These are phyloP conservation scores for Agapornis canus DNA, from an alignment of 2,797 vertebrate species.

Conservation along the genomic window DNA sequence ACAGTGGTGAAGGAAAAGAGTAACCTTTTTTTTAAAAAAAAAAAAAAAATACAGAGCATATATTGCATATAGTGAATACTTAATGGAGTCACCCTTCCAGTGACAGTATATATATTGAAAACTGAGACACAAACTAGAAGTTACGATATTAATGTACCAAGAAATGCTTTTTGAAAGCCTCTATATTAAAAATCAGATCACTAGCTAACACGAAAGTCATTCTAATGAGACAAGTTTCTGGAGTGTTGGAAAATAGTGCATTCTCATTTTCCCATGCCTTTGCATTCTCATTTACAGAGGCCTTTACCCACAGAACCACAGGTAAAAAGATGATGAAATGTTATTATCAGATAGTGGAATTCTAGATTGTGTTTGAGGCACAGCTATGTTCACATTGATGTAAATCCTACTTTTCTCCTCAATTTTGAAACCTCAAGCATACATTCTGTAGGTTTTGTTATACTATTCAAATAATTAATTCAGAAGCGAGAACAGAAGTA, in stretches of 20 bases:
- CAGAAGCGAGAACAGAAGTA: not conserved
- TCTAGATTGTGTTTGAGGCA: not conserved
- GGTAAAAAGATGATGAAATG: not conserved
- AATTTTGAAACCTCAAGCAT: slow-evolving; percentile 12
- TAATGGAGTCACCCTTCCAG: not conserved
- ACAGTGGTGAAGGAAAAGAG: not conserved
- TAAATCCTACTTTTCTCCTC: slow-evolving; percentile 4
- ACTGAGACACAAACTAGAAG: not conserved
- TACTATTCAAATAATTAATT: slow-evolving; percentile 24
- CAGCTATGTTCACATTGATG: not conserved
- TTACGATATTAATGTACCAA: not conserved
- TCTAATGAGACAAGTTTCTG: not conserved
- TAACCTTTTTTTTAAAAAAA: not conserved
- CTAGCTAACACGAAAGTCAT: not conserved
- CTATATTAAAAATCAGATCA: not conserved
- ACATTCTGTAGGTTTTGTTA: slow-evolving; percentile 7
- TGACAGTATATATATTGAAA: not conserved
- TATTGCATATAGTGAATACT: not conserved
- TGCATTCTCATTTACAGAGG: not conserved
- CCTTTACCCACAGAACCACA: not conserved
- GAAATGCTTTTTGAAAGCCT: not conserved
- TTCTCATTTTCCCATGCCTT: not conserved
- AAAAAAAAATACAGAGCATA: not conserved
- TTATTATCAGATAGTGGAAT: not conserved
- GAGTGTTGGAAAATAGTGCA: not conserved